A percentile compares a stretch with the other conserved stretches of the same genome.
These are phyloP conservation scores for Cheirogaleus medius DNA, from an alignment of 2,113 vertebrate species.

Conservation along the genomic window DNA sequence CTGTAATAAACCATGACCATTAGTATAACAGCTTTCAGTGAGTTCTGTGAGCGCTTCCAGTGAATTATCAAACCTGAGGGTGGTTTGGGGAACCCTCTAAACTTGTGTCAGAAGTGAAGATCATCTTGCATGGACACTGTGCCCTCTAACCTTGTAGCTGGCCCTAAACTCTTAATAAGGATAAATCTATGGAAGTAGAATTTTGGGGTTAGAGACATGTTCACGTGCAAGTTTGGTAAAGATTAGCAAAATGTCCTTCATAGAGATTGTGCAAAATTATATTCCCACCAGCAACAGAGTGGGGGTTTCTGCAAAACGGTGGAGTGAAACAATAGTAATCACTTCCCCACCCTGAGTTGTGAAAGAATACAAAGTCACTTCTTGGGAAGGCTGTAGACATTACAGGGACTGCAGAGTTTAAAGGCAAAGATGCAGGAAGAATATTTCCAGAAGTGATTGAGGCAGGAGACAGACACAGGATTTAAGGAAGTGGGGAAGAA, in stretches of 20 bases:
- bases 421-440: background rate
- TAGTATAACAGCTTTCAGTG: background rate
- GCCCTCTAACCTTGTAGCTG: background rate
- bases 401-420: background rate
- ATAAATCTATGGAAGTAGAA: background rate
- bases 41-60: background rate
- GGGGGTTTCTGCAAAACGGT: background rate
- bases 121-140: background rate
- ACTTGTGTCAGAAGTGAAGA: background rate
- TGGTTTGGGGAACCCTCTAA: background rate
- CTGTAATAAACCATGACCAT: background rate
- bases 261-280: background rate
- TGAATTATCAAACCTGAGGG: background rate
- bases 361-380: background rate
- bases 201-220: background rate
- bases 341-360: background rate
- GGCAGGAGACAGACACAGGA: background rate
- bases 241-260: background rate
- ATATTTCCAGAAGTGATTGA: background rate
- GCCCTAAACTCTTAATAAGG: background rate
- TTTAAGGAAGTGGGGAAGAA: background rate
- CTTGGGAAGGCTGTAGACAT: background rate
- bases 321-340: background rate
- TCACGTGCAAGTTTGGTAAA: background rate
- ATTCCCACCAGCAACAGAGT: background rate